A percentile compares a stretch with the other conserved stretches of the same genome.
These are phyloP conservation scores for Sycophila sp. DNA, from an alignment of 1,140 invertebrate species.

Conservation along the genomic window DNA sequence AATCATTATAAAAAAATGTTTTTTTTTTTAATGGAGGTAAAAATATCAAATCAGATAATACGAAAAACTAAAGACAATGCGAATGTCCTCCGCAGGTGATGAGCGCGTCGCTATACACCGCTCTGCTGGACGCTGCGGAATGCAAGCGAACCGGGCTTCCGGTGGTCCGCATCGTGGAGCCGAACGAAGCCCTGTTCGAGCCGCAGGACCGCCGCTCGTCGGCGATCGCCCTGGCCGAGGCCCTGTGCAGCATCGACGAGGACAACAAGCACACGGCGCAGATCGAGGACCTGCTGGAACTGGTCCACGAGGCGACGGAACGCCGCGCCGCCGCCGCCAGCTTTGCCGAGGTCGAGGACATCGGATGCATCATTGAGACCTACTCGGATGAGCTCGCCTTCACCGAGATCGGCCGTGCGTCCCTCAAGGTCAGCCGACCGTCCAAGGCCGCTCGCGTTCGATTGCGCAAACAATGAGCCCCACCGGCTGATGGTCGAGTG, in stretches of 20 bases:
- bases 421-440: constrained; percentile 58
- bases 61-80: background rate
- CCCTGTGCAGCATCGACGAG: constrained; percentile 80
- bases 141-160: background rate
- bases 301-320: constrained; percentile 47
- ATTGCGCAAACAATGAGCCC: no score
- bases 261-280: constrained; percentile 78
- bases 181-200: background rate
- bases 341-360: constrained; percentile 50
- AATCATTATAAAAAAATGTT: no score
- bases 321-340: constrained; percentile 5
- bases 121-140: constrained; percentile 42
- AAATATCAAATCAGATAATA: background rate
- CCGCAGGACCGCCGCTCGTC: constrained; percentile 42
- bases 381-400: constrained; percentile 61
- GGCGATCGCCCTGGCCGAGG: constrained; percentile 74
- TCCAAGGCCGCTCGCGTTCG: no score
- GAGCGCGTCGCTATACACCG: constrained; percentile 55
- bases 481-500: no score
- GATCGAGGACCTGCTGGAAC: constrained; percentile 70
- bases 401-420: constrained; percentile 58
- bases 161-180: no score
- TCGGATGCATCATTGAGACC: constrained; percentile 54
- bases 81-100: constrained; percentile 27
- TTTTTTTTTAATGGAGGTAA: no score